phyloP scores from a whole-genome alignment of 2,797 vertebrate species.

The Hephaestus fuliginosus region DNA sequence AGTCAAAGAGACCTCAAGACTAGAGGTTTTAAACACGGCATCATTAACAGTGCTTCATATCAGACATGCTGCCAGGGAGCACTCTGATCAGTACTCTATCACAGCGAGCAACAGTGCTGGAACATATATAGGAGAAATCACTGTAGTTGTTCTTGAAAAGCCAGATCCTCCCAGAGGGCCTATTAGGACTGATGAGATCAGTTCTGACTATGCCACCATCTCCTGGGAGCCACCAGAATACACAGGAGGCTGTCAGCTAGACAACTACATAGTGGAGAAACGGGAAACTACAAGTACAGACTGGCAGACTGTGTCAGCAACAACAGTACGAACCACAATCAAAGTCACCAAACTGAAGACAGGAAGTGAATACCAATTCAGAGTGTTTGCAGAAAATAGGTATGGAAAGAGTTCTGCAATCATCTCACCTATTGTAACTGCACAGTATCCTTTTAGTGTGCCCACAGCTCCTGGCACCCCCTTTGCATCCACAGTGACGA shows the following conservation, averaged over 20 bases:
- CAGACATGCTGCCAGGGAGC: conserved; percentile 92
- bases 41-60: conserved; percentile 89
- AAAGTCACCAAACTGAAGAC: conserved; percentile 93
- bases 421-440: conserved; percentile 89
- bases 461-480: conserved; percentile 91
- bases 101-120: conserved; percentile 91
- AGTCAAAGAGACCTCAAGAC: conserved; percentile 93
- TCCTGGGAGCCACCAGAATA: conserved; percentile 94
- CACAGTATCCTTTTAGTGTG: conserved; percentile 93
- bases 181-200: conserved; percentile 92
- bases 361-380: conserved; percentile 94
- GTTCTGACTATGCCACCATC: conserved; percentile 89
- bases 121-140: conserved; percentile 86
- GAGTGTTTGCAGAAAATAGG: conserved; percentile 95
- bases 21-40: conserved; percentile 88
- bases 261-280: conserved; percentile 96
- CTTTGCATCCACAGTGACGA: conserved; percentile 88
- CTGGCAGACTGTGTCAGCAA: conserved; percentile 93
- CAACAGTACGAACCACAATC: conserved; percentile 94
- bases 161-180: conserved; percentile 92
- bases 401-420: conserved; percentile 92
- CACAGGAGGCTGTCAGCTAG: conserved; percentile 94
- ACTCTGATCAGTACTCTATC: conserved; percentile 91
- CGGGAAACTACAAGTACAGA: conserved; percentile 90
- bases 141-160: conserved; percentile 92